These are phyloP conservation scores for Percopsis omiscomaycus DNA, from an alignment of 2,797 vertebrate genomes.

Conservation along the genomic window DNA sequence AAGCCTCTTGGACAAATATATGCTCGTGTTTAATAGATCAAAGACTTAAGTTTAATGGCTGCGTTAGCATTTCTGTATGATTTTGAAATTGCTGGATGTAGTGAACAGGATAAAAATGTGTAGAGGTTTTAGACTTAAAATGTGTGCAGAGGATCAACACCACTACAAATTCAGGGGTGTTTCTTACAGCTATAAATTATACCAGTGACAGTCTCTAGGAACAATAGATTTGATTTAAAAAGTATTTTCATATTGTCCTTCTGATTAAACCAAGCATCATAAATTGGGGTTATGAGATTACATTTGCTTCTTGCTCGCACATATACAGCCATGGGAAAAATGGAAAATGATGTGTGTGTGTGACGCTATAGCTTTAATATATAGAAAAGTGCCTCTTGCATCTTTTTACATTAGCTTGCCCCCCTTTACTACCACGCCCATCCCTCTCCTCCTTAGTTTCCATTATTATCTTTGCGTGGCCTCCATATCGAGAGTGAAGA, in stretches of 20 bases:
- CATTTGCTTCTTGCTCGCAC: too few species aligned
- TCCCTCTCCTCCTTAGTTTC: not conserved
- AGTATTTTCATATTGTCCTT: not conserved
- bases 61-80: conserved; percentile 40
- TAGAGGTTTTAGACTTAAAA: conserved; percentile 1
- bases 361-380: too few species aligned
- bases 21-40: conserved; percentile 55
- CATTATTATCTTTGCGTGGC: conserved; percentile 1
- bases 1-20: conserved; percentile 63
- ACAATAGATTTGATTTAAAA: conserved; percentile 3
- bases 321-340: too few species aligned
- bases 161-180: too few species aligned
- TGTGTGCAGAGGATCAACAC: not conserved
- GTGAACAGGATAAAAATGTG: conserved; percentile 29
- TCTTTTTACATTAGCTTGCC: not conserved
- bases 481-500: not conserved
- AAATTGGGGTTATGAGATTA: not conserved
- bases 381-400: too few species aligned
- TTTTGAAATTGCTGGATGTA: conserved; percentile 30
- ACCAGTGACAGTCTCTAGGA: not conserved
- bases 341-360: too few species aligned
- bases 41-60: conserved; percentile 49
- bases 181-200: too few species aligned
- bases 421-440: not conserved
- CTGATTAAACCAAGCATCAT: too few species aligned